These are phyloP conservation scores for Alethe diademata DNA, from an alignment of 2,113 vertebrate genomes.

Conservation along the genomic window DNA sequence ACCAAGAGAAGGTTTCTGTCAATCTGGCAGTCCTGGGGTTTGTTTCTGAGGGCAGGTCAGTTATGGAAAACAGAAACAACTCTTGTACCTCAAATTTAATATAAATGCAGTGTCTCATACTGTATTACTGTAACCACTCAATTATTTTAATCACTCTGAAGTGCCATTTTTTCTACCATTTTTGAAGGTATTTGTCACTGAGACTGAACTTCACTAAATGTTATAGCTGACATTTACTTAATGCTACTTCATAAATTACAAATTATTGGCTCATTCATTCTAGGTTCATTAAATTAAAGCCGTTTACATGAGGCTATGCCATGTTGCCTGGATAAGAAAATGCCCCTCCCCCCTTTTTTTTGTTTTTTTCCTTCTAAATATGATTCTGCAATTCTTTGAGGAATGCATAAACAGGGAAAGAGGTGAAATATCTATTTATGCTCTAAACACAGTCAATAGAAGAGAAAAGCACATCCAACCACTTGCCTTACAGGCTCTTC, in stretches of 20 bases:
- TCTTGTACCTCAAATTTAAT: not conserved
- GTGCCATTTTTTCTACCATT: not conserved
- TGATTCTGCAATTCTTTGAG: not conserved
- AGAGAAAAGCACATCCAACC: not conserved
- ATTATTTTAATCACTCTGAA: not conserved
- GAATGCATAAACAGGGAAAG: not conserved
- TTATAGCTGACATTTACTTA: not conserved
- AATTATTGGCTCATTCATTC: not conserved
- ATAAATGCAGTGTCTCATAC: not conserved
- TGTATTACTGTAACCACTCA: not conserved
- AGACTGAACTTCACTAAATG: not conserved
- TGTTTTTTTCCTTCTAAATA: not conserved
- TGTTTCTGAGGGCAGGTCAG: not conserved
- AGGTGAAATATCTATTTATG: not conserved
- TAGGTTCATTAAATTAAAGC: not conserved
- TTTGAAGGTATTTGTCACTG: not conserved
- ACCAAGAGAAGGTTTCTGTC: not conserved
- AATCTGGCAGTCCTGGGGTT: not conserved
- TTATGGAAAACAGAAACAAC: not conserved
- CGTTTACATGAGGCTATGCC: not conserved
- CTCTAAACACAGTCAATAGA: not conserved
- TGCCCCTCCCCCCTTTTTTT: accelerated
- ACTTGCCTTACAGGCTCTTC: not conserved
- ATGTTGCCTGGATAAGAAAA: not conserved
- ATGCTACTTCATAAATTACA: not conserved